phyloP scores from a whole-genome alignment of 2,113 vertebrate species.

The Argyrosomus japonicus region DNA sequence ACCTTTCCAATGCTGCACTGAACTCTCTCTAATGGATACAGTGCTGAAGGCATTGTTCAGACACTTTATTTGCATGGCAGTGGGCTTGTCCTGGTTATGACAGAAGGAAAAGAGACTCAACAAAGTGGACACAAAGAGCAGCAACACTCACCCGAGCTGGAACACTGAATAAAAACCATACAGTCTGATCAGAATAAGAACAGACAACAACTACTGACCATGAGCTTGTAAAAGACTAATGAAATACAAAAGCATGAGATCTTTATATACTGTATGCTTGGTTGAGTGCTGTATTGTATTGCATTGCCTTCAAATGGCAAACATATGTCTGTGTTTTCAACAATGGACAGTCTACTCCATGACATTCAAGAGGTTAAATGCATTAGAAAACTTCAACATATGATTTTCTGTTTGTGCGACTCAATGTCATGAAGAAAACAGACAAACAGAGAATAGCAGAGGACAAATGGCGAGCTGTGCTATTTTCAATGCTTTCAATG shows the following conservation, averaged over 20 bases:
- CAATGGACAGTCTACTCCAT: neutral
- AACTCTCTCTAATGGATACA: neutral
- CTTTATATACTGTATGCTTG: neutral
- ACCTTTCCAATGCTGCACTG: neutral
- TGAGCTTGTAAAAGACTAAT: neutral
- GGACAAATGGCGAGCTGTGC: neutral
- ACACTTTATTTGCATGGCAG: conserved; percentile 24
- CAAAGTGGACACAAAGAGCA: conserved; percentile 22
- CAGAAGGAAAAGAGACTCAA: conserved; percentile 17
- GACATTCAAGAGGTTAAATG: neutral
- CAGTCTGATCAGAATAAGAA: neutral
- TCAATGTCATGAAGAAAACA: neutral
- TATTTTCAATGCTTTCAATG: neutral
- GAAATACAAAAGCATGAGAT: neutral
- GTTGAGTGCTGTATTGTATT: neutral
- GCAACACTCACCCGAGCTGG: neutral
- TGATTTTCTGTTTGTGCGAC: neutral
- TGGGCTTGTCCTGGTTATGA: conserved; percentile 23
- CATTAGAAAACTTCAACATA: neutral
- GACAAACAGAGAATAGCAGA: neutral
- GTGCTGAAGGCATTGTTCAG: conserved; percentile 1
- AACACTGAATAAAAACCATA: conserved; percentile 28
- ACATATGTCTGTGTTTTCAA: neutral
- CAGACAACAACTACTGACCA: neutral
- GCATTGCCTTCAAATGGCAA: conserved; percentile 12